These are phyloP conservation scores for Cephonodes hylas DNA, from an alignment of 2,888 invertebrate genomes.

Conservation along the genomic window DNA sequence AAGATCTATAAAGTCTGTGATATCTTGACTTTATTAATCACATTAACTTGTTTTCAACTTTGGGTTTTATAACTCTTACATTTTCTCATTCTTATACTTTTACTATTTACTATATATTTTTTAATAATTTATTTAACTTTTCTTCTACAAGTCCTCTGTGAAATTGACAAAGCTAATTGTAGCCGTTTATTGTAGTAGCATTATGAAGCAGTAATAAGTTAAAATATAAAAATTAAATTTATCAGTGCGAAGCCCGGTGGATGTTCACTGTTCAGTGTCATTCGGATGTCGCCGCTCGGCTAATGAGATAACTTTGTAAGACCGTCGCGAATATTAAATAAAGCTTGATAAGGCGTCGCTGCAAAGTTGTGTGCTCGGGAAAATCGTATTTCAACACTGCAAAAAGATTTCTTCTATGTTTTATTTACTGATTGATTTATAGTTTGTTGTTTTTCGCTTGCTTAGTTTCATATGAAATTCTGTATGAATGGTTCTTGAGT, in stretches of 20 bases:
- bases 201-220: neutral
- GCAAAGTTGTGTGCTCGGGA: neutral
- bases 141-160: neutral
- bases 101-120: too few relatives aligned
- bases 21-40: too few relatives aligned
- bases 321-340: constrained; percentile 39
- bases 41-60: too few relatives aligned
- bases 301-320: constrained; percentile 45
- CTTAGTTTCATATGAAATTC: too few relatives aligned
- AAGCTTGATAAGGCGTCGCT: constrained; percentile 17
- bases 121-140: neutral
- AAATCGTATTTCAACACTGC: neutral
- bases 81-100: too few relatives aligned
- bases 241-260: constrained; percentile 2
- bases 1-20: too few relatives aligned
- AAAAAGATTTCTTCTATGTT: neutral
- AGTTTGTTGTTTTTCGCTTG: neutral
- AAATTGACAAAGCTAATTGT: neutral
- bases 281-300: constrained; percentile 20
- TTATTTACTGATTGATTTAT: neutral
- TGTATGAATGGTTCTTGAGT: too few relatives aligned
- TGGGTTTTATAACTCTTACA: too few relatives aligned
- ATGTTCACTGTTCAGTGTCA: constrained; percentile 11
- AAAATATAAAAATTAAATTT: constrained; percentile 8
- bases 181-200: neutral